Evolutionary conservation across 1,140 invertebrate genomes (phyloP), one percentile per base, ranked within the genome.

Genomic region (Rhizoglyphus robini): DNA sequence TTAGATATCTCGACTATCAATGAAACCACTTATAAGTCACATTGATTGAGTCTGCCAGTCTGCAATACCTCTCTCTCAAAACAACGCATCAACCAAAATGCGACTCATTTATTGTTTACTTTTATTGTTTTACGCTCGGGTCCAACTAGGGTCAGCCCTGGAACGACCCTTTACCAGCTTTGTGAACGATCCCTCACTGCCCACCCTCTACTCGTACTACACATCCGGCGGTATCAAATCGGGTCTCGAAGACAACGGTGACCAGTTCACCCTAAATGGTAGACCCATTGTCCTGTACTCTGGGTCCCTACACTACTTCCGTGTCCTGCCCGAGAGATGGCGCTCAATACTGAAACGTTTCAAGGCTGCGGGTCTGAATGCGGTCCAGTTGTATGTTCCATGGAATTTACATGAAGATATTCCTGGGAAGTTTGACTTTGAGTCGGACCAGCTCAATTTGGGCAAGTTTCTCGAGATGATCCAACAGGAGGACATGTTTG

Each of bases 261-360:
- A 78, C 63, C 74, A 73, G 27, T 81, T 81, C 66, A 27, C 76
- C 18, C 77, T 75, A 68, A 79, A 80, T 75, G 79, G 78, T 4
- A 68, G 74, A 65, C 75, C 77, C 29, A 81, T 79, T 70, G 73
- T 73, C 20, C 80, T 80, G 66, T 71, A 80, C 31, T 77, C 78
- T 18, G 79, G 79, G 3, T 77, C 76, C 63, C 72, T 81, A n/a
- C 80, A 81, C 69, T 81, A 80, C 65, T 77, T 74, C 57, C 70
- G 80, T 29, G 74, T 80, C 13, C 79, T 75, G n/a, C 71, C 71
- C 20, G 68, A 74, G 41, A 76, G 78, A 65, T 81, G 80, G 80
- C 65, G 73, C 63, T 79, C 81, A 67, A 68, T 78, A 64, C 69
- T 81, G 20, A 54, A 67, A n/a, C 77, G 78, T 68, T 77, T 81